phyloP scores from a whole-genome alignment of 2,797 vertebrate genomes.

The Myoxocephalus aenaeus region DNA sequence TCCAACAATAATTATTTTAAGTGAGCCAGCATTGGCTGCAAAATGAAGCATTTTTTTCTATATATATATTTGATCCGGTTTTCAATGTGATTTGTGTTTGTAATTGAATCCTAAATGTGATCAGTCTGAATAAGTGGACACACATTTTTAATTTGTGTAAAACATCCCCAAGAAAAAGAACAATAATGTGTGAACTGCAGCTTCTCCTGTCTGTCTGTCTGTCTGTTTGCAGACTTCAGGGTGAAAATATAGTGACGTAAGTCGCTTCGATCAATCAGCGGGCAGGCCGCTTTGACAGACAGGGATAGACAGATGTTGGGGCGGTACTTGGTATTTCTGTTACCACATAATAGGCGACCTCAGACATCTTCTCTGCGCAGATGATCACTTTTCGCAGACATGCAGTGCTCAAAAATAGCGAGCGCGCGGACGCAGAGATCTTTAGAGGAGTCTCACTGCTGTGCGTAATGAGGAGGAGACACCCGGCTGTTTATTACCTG shows the following conservation, averaged over 20 bases:
- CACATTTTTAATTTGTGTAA: background rate
- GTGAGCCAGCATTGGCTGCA: background rate
- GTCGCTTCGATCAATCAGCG: slow-evolving; percentile 77
- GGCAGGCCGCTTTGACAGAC: slow-evolving; percentile 69
- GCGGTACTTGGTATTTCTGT: slow-evolving; percentile 80
- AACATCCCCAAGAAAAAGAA: background rate
- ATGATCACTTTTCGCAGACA: slow-evolving; percentile 59
- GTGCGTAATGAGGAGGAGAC: slow-evolving; percentile 36
- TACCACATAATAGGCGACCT: slow-evolving; percentile 72
- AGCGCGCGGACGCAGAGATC: slow-evolving; percentile 61
- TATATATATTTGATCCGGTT: background rate
- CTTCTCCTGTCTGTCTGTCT: slow-evolving; percentile 50
- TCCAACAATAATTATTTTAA: background rate
- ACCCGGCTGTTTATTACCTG: background rate
- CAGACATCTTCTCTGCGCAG: slow-evolving; percentile 64
- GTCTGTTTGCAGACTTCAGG: slow-evolving; percentile 64
- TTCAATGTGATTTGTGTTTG: background rate
- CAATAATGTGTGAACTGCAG: background rate
- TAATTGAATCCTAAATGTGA: background rate
- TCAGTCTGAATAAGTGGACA: background rate
- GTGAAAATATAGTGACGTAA: slow-evolving; percentile 83
- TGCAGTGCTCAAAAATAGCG: slow-evolving; percentile 55
- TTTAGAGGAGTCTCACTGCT: slow-evolving; percentile 40
- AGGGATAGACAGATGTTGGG: slow-evolving; percentile 81
- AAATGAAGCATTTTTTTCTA: background rate